These are phyloP conservation scores for Lathamus discolor DNA, from an alignment of 2,113 vertebrate species.

Conservation along the genomic window DNA sequence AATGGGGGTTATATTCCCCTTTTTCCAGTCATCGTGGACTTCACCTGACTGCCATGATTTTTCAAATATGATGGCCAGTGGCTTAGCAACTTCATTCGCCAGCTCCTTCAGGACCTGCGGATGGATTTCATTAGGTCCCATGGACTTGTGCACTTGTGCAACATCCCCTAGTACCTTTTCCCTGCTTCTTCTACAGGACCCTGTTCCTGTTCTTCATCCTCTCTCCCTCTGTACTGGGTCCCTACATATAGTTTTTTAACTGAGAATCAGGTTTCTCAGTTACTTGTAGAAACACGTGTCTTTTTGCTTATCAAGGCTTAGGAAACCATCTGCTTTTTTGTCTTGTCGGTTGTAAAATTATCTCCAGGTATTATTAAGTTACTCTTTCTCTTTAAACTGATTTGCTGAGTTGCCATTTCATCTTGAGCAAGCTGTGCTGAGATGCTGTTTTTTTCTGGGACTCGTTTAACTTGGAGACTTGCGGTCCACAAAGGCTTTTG, in stretches of 20 bases:
- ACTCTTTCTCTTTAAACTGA: neutral
- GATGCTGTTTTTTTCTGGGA: neutral
- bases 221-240: neutral
- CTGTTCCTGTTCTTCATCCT: neutral
- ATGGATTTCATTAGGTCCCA: neutral
- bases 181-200: neutral
- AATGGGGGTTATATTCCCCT: too few relatives aligned
- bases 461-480: neutral
- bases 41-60: too few relatives aligned
- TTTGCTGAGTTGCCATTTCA: neutral
- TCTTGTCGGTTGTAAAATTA: neutral
- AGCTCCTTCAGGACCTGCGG: rapidly evolving
- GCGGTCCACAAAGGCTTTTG: neutral
- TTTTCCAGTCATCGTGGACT: too few relatives aligned
- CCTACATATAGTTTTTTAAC: neutral
- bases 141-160: neutral
- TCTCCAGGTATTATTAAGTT: neutral
- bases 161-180: neutral
- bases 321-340: neutral
- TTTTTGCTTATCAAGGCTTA: neutral
- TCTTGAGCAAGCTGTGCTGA: neutral
- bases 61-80: neutral
- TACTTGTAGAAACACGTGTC: neutral
- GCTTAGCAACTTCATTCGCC: neutral
- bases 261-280: neutral